Base-by-base conservation (phyloP, 1,140 invertebrate genomes). In the Heliconius hermathena region DNA sequence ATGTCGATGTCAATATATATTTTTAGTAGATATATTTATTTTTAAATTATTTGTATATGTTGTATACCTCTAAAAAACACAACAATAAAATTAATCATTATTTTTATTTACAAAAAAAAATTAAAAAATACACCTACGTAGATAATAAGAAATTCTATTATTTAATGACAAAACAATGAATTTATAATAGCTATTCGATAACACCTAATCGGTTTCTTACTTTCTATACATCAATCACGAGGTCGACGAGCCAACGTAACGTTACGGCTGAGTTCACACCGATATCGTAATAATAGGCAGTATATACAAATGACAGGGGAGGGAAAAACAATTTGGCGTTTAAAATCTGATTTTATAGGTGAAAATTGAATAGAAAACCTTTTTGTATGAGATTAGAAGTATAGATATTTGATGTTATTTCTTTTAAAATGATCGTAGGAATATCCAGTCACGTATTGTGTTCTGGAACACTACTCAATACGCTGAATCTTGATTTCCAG, bases 221-320 rank as follows among this genome's bases (percentile, higher is more conserved):
- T 93, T 93, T 93, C 91, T 90, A 93, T 82, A 81, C 89, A 93
- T 93, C 90, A 90, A 91, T 93, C 89, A 90, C 83, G 80, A 84
- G 84, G 81, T 87, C 81, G 80, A 77, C 80, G 84, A 87, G 84
- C 79, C 86, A 81, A 85, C 84, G 82, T 84, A 84, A 88, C 84
- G 86, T 89, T 87, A 84, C 83, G 85, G 82, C 81, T 89, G 85
- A 90, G 84, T 90, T 89, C 89, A 90, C 88, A 91, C 83, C 76
- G 83, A 87, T 85, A 88, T 83, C 83, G 81, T 88, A 86, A 87
- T 88, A 87, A 88, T 80, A 82, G 86, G 79, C 66, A 71, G 71
- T 77, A 79, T 72, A 78, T 66, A 79, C 80, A 84, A 91, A 90
- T 90, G 84, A 88, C 83, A 89, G 81, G 85, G 82, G 79, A 82